Conservation (phyloP, 1,140 invertebrate genomes). For the Cephus cinctus region DNA sequence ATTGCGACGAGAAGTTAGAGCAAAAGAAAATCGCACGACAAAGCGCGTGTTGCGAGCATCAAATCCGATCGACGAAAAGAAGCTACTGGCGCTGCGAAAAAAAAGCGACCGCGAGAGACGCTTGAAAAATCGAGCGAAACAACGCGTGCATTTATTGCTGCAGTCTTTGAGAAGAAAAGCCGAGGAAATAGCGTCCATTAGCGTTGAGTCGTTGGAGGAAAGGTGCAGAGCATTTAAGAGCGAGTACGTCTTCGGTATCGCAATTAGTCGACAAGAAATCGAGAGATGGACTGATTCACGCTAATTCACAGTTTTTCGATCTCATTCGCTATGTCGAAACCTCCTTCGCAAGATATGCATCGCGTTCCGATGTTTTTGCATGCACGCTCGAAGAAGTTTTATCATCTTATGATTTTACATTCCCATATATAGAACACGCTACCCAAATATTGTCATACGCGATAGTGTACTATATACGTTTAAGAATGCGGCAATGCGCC, state of each 20-base stretch:
- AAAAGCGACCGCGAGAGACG: neutral
- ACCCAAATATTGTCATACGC: slow-evolving; percentile 7
- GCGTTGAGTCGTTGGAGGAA: neutral
- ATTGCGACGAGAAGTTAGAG: neutral
- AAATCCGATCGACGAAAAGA: neutral
- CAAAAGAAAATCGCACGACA: neutral
- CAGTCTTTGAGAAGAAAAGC: neutral
- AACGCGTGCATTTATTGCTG: neutral
- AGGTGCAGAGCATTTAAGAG: neutral
- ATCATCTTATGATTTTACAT: neutral
- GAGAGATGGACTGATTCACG: neutral
- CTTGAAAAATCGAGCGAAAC: neutral
- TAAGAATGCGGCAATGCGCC: slow-evolving; percentile 8
- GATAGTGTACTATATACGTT: slow-evolving; percentile 4
- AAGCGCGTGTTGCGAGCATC: neutral
- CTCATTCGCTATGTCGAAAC: neutral
- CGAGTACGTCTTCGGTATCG: neutral
- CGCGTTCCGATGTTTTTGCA: neutral
- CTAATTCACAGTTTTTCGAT: slow-evolving; percentile 1
- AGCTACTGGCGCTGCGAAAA: neutral
- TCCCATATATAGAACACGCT: slow-evolving; percentile 2
- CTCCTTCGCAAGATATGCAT: slow-evolving; percentile 3
- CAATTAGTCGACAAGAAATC: slow-evolving; percentile 4
- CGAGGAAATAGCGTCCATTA: neutral
- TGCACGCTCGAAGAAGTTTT: neutral